Percentiles rank a stretch among this genome's conserved stretches.
Evolutionary conservation across 2,888 invertebrate species (phyloP).

Genomic region (Leptinotarsa peninsularis): DNA sequence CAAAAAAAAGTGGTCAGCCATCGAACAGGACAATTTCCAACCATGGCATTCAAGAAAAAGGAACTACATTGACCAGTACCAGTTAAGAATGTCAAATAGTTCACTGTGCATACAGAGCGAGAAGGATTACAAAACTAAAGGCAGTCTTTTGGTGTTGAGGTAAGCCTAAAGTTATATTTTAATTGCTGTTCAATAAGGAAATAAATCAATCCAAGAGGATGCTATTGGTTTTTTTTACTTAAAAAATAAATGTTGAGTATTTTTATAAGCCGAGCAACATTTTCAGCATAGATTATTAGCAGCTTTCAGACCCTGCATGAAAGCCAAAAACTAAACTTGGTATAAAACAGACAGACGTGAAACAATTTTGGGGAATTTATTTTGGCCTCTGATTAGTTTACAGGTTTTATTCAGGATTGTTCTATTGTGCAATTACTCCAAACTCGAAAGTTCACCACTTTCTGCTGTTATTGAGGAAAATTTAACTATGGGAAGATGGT

Average conservation of each 20-base stretch:
- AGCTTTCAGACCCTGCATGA: constrained; percentile 75
- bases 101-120: constrained; percentile 84
- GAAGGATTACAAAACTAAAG: constrained; percentile 82
- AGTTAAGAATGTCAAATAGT: constrained; percentile 77
- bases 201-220: background rate
- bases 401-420: too few species aligned
- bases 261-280: too few species aligned
- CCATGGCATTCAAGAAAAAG: constrained; percentile 87
- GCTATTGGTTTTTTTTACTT: too few species aligned
- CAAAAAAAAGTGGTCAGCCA: constrained; percentile 72
- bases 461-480: too few species aligned
- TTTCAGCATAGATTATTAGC: too few species aligned
- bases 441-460: too few species aligned
- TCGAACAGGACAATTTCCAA: constrained; percentile 77
- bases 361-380: constrained; percentile 82
- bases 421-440: too few species aligned
- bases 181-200: background rate
- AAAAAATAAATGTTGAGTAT: too few species aligned
- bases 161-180: constrained; percentile 13
- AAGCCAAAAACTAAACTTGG: constrained; percentile 84
- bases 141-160: constrained; percentile 56
- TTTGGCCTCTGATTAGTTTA: constrained; percentile 69
- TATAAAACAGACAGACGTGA: constrained; percentile 87
- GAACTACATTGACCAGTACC: constrained; percentile 78
- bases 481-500: too few species aligned